phyloP scores from a whole-genome alignment of 2,797 vertebrate species.

The Okamejei kenojei region DNA sequence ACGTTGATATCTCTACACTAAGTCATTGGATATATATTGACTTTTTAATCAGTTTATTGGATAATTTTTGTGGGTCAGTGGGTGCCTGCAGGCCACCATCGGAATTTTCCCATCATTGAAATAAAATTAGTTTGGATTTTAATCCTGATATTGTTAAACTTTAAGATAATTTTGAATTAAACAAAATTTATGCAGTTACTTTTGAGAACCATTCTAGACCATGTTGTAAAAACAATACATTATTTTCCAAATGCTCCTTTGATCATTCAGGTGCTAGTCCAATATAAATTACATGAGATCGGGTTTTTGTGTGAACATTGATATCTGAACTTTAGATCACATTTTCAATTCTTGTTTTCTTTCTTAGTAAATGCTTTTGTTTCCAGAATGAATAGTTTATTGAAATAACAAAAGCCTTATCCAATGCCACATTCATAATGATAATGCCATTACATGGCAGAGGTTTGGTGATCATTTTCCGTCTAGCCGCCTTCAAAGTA shows the following conservation, averaged over 20 bases:
- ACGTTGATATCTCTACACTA: not conserved
- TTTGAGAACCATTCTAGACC: not conserved
- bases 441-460: not conserved
- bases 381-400: not conserved
- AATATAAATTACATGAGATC: not conserved
- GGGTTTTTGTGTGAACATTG: not conserved
- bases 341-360: not conserved
- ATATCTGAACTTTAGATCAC: not conserved
- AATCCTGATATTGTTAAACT: not conserved
- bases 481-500: not conserved
- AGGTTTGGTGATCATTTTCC: not conserved
- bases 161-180: not conserved
- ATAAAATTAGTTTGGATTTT: not conserved
- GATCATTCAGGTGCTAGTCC: not conserved
- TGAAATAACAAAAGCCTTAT: not conserved
- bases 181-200: not conserved
- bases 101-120: not conserved
- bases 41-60: not conserved
- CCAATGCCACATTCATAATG: not conserved
- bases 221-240: not conserved
- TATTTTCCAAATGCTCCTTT: not conserved
- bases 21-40: not conserved
- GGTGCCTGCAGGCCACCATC: not conserved
- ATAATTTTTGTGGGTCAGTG: not conserved
- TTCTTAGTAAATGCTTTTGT: not conserved